A percentile compares a stretch with the other conserved stretches of the same genome.
These are phyloP conservation scores for Astur gentilis DNA, from an alignment of 2,113 vertebrate species.

Conservation along the genomic window DNA sequence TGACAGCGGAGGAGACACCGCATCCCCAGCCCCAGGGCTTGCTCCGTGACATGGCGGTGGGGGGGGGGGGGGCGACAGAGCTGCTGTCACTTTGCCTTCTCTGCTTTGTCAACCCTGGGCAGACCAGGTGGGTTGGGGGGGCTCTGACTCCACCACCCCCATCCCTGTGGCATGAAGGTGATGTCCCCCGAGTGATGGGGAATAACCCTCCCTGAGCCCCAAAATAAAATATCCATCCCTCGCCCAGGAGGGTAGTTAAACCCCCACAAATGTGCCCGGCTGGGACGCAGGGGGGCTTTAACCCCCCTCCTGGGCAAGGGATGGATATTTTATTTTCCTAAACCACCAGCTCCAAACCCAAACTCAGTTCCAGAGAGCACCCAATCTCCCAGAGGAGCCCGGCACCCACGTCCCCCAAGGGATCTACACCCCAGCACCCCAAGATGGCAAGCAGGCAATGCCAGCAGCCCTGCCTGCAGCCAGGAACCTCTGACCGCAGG, in stretches of 20 bases:
- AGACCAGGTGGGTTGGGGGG: neutral
- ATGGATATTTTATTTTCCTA: neutral
- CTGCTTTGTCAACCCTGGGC: neutral
- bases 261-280: neutral
- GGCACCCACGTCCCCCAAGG: fast-evolving
- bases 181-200: fast-evolving
- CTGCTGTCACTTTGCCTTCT: neutral
- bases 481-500: fast-evolving
- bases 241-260: neutral
- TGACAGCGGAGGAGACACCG: neutral
- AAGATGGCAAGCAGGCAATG: too few relatives aligned
- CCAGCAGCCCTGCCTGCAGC: neutral
- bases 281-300: neutral
- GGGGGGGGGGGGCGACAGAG: neutral
- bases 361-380: neutral
- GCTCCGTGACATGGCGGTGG: neutral
- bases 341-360: neutral
- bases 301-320: fast-evolving
- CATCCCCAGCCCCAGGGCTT: neutral
- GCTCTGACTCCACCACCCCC: neutral
- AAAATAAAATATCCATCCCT: neutral
- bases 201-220: too few relatives aligned
- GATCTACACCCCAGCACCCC: neutral
- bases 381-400: neutral
- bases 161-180: fast-evolving